These are phyloP conservation scores for Muntiacus reevesi DNA, from an alignment of 2,113 vertebrate genomes.

Conservation along the genomic window DNA sequence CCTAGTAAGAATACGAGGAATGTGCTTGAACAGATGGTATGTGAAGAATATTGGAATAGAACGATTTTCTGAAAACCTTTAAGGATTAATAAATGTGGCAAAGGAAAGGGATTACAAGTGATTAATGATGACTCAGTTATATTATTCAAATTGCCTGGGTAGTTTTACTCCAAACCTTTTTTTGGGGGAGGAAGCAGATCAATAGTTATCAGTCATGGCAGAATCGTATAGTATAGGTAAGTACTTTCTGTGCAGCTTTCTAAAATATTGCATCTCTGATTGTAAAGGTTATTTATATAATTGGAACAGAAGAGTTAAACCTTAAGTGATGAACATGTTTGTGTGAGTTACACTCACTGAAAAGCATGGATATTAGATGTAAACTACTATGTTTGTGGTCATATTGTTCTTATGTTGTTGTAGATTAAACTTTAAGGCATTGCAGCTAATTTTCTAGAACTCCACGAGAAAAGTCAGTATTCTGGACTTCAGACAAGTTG, in stretches of 20 bases:
- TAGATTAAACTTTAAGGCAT: background rate
- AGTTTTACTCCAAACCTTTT: background rate
- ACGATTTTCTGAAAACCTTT: constrained; percentile 42
- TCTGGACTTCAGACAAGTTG: background rate
- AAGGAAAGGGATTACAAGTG: constrained; percentile 12
- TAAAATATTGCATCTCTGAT: background rate
- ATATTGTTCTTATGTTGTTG: background rate
- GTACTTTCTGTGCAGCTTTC: background rate
- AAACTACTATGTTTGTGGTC: background rate
- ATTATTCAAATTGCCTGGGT: background rate
- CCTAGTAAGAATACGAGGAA: constrained; percentile 43
- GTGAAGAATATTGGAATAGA: constrained; percentile 42
- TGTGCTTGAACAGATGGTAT: constrained; percentile 54
- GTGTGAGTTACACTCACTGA: background rate
- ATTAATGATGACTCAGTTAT: constrained; percentile 12
- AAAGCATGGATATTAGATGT: background rate
- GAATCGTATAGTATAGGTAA: background rate
- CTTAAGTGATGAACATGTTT: background rate
- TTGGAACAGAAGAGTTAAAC: background rate
- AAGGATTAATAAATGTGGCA: constrained; percentile 44
- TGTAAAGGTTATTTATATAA: background rate
- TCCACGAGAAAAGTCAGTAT: background rate
- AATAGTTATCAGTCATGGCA: background rate
- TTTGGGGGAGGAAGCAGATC: accelerated
- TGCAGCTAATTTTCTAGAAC: background rate